These are phyloP conservation scores for Patella vulgata DNA, from an alignment of 1,140 invertebrate genomes.

Conservation along the genomic window DNA sequence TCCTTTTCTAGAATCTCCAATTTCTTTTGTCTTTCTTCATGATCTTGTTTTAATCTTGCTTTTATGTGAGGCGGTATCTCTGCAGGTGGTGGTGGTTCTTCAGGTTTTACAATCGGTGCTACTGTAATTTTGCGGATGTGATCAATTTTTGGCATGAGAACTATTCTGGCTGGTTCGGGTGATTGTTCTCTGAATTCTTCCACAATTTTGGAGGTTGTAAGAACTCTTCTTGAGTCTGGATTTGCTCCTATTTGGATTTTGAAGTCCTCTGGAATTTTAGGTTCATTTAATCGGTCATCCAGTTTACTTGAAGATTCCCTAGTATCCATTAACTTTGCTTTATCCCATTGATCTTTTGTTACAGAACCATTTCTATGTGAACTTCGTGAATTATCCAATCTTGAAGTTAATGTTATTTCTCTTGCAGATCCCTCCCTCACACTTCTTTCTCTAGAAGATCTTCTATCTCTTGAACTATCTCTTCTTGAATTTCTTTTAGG, in stretches of 20 bases:
- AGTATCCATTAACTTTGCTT: slow-evolving; percentile 7
- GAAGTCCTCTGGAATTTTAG: not conserved
- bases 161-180: not conserved
- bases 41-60: slow-evolving; percentile 37
- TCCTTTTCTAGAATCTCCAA: slow-evolving; percentile 47
- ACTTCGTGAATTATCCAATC: not conserved
- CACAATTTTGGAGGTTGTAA: not conserved
- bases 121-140: not conserved
- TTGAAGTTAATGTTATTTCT: not conserved
- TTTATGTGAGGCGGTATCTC: slow-evolving; percentile 28
- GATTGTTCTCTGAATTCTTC: not conserved
- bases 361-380: not conserved
- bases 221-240: too few relatives aligned
- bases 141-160: not conserved
- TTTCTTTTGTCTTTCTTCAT: slow-evolving; percentile 33
- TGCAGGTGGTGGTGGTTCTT: slow-evolving; percentile 11
- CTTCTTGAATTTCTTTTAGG: slow-evolving; percentile 5
- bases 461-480: slow-evolving; percentile 8
- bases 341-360: not conserved
- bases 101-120: slow-evolving; percentile 1
- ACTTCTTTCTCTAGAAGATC: not conserved
- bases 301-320: slow-evolving; percentile 6
- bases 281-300: slow-evolving; percentile 6
- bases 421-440: not conserved
- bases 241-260: too few relatives aligned